Evolutionary conservation across 2,888 invertebrate species (phyloP), one percentile per base, ranked within the genome.

Genomic region (Entomobrya proxima): DNA sequence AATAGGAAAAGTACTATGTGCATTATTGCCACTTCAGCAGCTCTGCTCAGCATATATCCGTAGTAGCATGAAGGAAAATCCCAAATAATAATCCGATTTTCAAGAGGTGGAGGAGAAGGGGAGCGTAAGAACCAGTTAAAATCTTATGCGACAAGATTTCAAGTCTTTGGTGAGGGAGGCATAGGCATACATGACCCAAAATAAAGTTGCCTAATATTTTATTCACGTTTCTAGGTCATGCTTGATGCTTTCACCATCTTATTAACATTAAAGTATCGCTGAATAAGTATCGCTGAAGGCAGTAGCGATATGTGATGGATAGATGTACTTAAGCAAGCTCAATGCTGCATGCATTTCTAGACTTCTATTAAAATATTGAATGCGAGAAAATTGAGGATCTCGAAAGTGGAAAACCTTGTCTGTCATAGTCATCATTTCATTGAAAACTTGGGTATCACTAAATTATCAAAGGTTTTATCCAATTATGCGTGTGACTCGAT

Each of bases 81-180:
- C 30, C 37, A 50, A 74, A 15, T 18, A 74, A 47, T 81, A 82
- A 82, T 82, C 82, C 74, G 75, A 82, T 81, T 80, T 64, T 61
- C 64, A 44, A 72, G 80, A 37, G 52, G 35, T 21, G 7, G 44
- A 13, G 55, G 35, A 21, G 24, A 24, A 3, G 47, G 13, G 52
- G 27, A 18, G 74, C 4, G 74, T 32, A 50, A 52, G 32, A 32
- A 27, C 55, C 44, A n/a, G 61, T 75, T 82, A 75, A 75, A 82
- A 75, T 82, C 82, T 80, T 47, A 74, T 58, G 64, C 40, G 40
- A 81, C 81, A 81, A 72, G 67, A 67, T 75, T 82, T 82, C 74
- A 50, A 50, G 75, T 75, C 75, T 82, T 82, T 15, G 18, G 13
- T 55, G 24, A 9, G 44, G 44, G 27, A 15, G 37, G 24, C 21